Evolutionary conservation across 1,140 invertebrate genomes (phyloP).

Genomic region (Leptonema lineaticorne): DNA sequence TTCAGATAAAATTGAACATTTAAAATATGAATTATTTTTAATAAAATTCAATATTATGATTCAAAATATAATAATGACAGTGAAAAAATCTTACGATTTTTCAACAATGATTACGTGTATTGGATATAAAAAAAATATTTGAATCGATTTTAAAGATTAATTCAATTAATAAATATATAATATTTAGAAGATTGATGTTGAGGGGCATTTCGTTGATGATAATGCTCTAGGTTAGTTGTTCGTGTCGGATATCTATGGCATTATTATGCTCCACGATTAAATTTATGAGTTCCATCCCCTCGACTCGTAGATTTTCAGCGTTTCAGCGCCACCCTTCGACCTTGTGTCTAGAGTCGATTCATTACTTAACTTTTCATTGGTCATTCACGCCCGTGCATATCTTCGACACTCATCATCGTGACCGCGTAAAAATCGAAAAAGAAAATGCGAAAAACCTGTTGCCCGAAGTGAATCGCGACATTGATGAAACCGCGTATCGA

Average conservation of each 20-base stretch:
- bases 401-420: not conserved
- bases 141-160: too few species aligned
- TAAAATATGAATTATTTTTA: too few species aligned
- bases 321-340: slow-evolving; percentile 28
- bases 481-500: not conserved
- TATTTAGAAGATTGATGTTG: too few species aligned
- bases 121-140: too few species aligned
- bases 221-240: not conserved
- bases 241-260: slow-evolving; percentile 32
- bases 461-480: not conserved
- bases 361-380: slow-evolving; percentile 35
- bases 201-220: not conserved
- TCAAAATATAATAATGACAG: too few species aligned
- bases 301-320: too few species aligned
- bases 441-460: slow-evolving; percentile 3
- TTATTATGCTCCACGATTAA: slow-evolving; percentile 42
- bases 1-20: not conserved
- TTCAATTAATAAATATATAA: too few species aligned
- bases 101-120: too few species aligned
- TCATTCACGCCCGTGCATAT: slow-evolving; percentile 14
- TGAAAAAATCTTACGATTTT: too few species aligned
- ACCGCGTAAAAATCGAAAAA: not conserved
- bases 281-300: slow-evolving; percentile 36
- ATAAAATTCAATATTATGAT: too few species aligned
- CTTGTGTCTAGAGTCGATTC: too few species aligned